Base-by-base conservation (phyloP, 2,797 vertebrate genomes). In the Tarsius wallacei region DNA sequence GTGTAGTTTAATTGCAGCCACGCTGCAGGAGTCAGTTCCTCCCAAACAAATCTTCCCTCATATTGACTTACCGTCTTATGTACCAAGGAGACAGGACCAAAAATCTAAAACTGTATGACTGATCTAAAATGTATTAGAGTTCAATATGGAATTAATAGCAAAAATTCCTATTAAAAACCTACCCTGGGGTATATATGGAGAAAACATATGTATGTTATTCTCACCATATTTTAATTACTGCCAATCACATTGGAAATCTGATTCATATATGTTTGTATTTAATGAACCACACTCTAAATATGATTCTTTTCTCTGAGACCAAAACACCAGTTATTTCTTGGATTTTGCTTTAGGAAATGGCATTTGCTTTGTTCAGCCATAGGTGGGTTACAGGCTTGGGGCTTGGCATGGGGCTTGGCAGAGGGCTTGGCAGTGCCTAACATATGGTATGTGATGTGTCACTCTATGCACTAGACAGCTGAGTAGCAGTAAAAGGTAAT, bases 111-210 rank as follows among this genome's bases (percentile, higher is more conserved):
- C 24, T 47, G 0, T 83, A 66, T 0, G 3, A 77, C 47, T 74
- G 80, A 76, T 71, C 7, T n/a, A 63, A 95, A 95, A 33, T 64
- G 15, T 47, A 86, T 87, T 81, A 66, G 31, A 93, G 49, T 59
- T 85, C 57, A 90, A 53, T 22, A 7, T 51, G 51, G 15, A 73
- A 15, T 53, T 66, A 87, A 74, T 96, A 87, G 47, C 24, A 80
- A 87, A 70, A 83, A 77, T 47, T n/a, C 4, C 33, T 74, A 24
- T 59, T 66, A 86, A 53, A 81, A 94, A 63, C 21, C 49, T 76
- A 47, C 1, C 92, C 71, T 59, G 24, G 24, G 21, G 31, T 78
- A 13, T 24, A 13, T 47, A 28, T 31, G 14, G 31, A 68, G 14
- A 31, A 83, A 90, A 82, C 31, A 17, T 0, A 33, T 9, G 8